These are phyloP conservation scores for Stegostoma tigrinum DNA, from an alignment of 2,113 vertebrate species.

Conservation along the genomic window DNA sequence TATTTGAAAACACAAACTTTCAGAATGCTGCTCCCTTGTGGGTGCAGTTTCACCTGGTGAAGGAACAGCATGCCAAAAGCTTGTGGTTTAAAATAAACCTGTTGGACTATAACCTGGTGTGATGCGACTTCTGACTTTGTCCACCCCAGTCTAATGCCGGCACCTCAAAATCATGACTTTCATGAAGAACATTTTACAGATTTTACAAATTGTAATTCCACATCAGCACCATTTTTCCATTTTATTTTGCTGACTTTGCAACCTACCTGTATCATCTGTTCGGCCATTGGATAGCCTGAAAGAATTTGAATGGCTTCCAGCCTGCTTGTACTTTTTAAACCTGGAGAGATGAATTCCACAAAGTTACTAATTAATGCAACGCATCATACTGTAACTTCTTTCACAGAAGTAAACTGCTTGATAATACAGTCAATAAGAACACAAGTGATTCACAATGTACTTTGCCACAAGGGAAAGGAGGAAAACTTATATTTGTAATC, in stretches of 20 bases:
- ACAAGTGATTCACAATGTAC: not conserved
- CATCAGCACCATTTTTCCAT: not conserved
- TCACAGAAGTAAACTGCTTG: not conserved
- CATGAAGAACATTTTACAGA: not conserved
- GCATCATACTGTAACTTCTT: not conserved
- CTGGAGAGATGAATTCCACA: slow-evolving; percentile 49
- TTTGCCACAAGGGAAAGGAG: not conserved
- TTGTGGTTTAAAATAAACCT: too few species aligned
- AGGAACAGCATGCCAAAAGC: too few species aligned
- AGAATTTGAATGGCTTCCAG: slow-evolving; percentile 92
- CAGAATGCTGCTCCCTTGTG: too few species aligned
- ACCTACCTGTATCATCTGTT: slow-evolving; percentile 84
- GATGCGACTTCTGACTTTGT: too few species aligned
- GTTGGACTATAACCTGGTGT: too few species aligned
- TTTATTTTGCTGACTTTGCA: not conserved
- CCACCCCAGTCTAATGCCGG: too few species aligned
- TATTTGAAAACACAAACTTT: too few species aligned
- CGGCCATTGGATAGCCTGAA: slow-evolving; percentile 88
- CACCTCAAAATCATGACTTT: too few species aligned
- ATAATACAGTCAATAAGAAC: not conserved
- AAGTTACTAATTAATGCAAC: not conserved
- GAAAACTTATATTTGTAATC: not conserved
- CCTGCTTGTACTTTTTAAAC: slow-evolving; percentile 98
- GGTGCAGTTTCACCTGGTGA: too few species aligned
- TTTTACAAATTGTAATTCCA: not conserved